Evolutionary conservation across 2,113 vertebrate species (phyloP).

Genomic region (Brienomyrus brachyistius): DNA sequence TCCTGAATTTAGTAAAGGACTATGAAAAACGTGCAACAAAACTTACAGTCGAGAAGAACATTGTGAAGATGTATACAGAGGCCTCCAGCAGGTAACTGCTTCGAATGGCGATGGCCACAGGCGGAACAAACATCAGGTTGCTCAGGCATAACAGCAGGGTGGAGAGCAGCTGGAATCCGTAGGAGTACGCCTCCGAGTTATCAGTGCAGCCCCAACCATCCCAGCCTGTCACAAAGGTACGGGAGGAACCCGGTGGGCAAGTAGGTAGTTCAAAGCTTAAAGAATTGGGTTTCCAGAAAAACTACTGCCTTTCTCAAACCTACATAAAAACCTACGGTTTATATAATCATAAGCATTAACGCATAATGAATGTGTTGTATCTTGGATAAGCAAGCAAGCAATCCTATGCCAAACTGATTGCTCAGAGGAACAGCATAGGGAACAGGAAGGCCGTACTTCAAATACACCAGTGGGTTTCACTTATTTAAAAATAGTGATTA

Average conservation of each 20-base stretch:
- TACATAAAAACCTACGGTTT: not conserved
- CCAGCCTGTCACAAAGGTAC: conserved; percentile 69
- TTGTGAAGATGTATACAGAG: conserved; percentile 91
- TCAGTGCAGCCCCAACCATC: conserved; percentile 95
- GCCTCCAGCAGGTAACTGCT: conserved; percentile 90
- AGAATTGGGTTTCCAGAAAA: not conserved
- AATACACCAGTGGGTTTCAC: not conserved
- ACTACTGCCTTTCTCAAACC: not conserved
- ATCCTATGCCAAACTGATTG: not conserved
- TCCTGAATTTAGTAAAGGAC: not conserved
- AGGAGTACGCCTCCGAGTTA: conserved; percentile 83
- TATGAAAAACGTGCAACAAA: not conserved
- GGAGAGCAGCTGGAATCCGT: conserved; percentile 93
- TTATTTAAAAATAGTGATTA: conserved; percentile 10
- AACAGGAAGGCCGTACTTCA: not conserved
- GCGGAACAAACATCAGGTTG: conserved; percentile 96
- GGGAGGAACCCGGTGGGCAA: not conserved
- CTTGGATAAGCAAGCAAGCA: not conserved
- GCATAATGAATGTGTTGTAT: not conserved
- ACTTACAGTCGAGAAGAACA: conserved; percentile 98
- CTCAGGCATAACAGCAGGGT: conserved; percentile 93
- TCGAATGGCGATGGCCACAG: conserved; percentile 83
- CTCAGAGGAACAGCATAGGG: conserved; percentile 21
- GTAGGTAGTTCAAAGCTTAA: not conserved
- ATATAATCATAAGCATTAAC: not conserved